Evolutionary conservation across 92 coral and sea anemone species (phyloP).

Genomic region (Zoanthus gigantus): DNA sequence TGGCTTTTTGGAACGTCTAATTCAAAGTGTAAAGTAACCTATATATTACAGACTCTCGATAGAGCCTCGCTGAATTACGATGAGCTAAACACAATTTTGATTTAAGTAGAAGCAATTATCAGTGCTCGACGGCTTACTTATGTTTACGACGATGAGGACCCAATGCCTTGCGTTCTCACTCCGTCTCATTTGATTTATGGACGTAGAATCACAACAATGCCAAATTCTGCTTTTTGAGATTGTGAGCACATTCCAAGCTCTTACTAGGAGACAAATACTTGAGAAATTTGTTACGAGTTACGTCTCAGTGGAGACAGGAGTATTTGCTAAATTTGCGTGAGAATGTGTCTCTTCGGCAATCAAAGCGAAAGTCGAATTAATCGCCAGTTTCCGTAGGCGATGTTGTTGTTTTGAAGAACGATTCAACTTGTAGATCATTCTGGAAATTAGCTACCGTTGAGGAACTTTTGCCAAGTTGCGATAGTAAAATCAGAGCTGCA

Average conservation of each 20-base stretch:
- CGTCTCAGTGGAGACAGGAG: constrained; percentile 6
- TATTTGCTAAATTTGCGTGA: constrained; percentile 5
- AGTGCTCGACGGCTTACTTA: constrained; percentile 45
- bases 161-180: constrained; percentile 22
- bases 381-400: no score
- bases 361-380: no score
- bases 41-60: constrained; percentile 39
- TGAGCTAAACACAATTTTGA: constrained; percentile 36
- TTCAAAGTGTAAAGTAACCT: constrained; percentile 29
- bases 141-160: constrained; percentile 50
- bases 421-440: neutral
- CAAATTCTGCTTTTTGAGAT: constrained; percentile 29
- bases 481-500: constrained; percentile 42
- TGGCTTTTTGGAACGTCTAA: constrained; percentile 20
- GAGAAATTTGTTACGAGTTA: constrained; percentile 7
- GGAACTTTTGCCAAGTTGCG: constrained; percentile 28
- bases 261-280: neutral
- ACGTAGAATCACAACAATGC: constrained; percentile 6
- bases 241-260: neutral
- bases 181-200: constrained; percentile 37
- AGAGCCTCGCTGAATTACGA: constrained; percentile 31
- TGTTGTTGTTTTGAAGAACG: constrained; percentile 25
- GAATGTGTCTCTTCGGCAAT: neutral
- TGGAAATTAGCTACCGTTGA: constrained; percentile 45
- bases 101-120: constrained; percentile 38